Percentiles rank a stretch among this genome's conserved stretches.
Conservation (phyloP, 1,140 invertebrate species). For the Caenorhabditis elegans region WBcel235 BX284606.5:11704001-11704500, state of each 20-base stretch:
- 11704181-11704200: not conserved
- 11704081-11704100: conserved; percentile 55
- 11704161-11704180: not conserved
- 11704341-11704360: too few species aligned
- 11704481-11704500: too few species aligned
- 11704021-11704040: conserved; percentile 60
- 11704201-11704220: conserved; percentile 60
- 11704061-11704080: conserved; percentile 57
- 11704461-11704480: too few species aligned
- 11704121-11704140: conserved; percentile 57
- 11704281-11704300: too few species aligned
- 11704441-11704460: too few species aligned
- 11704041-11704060: conserved; percentile 59
- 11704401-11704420: too few species aligned
- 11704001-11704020: conserved; percentile 54
- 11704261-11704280: too few species aligned
- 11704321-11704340: too few species aligned
- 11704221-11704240: conserved; percentile 58
- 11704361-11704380: too few species aligned
- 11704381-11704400: too few species aligned
- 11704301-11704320: too few species aligned
- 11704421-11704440: too few species aligned
- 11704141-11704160: conserved; percentile 60
- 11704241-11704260: conserved; percentile 21
- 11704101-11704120: conserved; percentile 58